Conservation (phyloP, 2,888 invertebrate genomes). For the Thereva nobilitata region DNA sequence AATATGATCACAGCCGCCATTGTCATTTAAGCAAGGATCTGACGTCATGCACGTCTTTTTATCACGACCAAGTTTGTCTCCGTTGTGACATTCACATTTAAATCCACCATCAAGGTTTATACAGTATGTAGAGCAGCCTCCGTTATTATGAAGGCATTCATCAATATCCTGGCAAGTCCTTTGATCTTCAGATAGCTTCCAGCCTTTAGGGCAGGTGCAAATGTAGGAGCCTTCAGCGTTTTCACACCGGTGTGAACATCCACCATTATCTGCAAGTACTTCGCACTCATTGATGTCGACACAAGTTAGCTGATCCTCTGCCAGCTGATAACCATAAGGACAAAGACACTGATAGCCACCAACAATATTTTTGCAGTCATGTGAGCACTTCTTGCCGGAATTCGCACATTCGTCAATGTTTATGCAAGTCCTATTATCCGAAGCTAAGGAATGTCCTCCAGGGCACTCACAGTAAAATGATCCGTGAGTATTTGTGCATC, state of each 20-base stretch:
- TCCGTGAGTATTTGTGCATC: constrained; percentile 59
- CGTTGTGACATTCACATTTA: constrained; percentile 59
- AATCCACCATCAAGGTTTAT: constrained; percentile 62
- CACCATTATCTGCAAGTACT: constrained; percentile 53
- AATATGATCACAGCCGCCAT: constrained; percentile 64
- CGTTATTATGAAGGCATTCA: constrained; percentile 57
- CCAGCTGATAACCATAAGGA: constrained; percentile 55
- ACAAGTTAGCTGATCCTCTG: constrained; percentile 43
- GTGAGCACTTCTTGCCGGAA: constrained; percentile 48
- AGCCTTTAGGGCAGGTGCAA: constrained; percentile 60
- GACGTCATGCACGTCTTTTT: constrained; percentile 54
- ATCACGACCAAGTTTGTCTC: constrained; percentile 48
- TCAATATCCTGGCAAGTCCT: constrained; percentile 58
- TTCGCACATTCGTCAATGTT: constrained; percentile 18
- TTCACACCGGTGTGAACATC: constrained; percentile 62
- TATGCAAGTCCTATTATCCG: constrained; percentile 56
- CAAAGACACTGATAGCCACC: constrained; percentile 61
- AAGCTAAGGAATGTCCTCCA: constrained; percentile 50
- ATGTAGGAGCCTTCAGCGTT: constrained; percentile 61
- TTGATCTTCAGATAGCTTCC: constrained; percentile 53
- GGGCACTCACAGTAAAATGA: constrained; percentile 63
- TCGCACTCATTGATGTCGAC: constrained; percentile 48
- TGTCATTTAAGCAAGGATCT: constrained; percentile 58
- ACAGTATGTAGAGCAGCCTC: constrained; percentile 52
- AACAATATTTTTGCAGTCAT: constrained; percentile 49